These are phyloP conservation scores for Telmatherina bonti DNA, from an alignment of 2,797 vertebrate genomes.

Conservation along the genomic window DNA sequence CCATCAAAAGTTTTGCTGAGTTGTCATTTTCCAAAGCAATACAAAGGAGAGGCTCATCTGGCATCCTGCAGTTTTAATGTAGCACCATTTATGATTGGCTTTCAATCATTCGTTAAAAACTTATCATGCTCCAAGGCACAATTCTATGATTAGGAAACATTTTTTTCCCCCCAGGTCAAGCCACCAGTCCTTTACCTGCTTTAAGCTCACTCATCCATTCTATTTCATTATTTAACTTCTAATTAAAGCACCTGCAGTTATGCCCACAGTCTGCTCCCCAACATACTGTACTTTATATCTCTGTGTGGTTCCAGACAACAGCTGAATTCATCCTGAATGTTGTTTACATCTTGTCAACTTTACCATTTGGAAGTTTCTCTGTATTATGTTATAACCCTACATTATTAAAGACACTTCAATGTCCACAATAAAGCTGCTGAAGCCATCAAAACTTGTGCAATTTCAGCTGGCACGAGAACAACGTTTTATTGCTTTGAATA, in stretches of 20 bases:
- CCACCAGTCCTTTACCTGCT: slow-evolving; percentile 60
- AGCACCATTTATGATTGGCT: slow-evolving; percentile 82
- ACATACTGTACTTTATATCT: slow-evolving; percentile 39
- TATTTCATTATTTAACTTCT: slow-evolving; percentile 77
- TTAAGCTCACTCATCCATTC: slow-evolving; percentile 50
- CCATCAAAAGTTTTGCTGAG: slow-evolving; percentile 48
- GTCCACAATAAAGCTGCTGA: slow-evolving; percentile 20
- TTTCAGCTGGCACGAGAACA: slow-evolving; percentile 45
- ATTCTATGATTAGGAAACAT: slow-evolving; percentile 82
- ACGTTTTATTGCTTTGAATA: slow-evolving; percentile 2
- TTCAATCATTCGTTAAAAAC: slow-evolving; percentile 87
- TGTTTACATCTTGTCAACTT: slow-evolving; percentile 29
- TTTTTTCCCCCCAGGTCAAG: slow-evolving; percentile 50
- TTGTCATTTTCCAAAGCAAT: slow-evolving; percentile 75
- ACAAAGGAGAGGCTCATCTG: slow-evolving; percentile 80
- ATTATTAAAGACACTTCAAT: not conserved
- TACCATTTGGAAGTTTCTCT: slow-evolving; percentile 13
- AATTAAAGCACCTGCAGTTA: slow-evolving; percentile 76
- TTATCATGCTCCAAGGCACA: slow-evolving; percentile 80
- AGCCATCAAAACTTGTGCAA: slow-evolving; percentile 37
- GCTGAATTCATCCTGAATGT: slow-evolving; percentile 26
- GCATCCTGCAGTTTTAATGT: slow-evolving; percentile 76
- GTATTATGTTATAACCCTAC: not conserved
- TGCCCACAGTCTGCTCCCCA: slow-evolving; percentile 24
- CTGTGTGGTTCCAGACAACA: slow-evolving; percentile 30